Percentiles rank a stretch among this genome's conserved stretches.
Evolutionary conservation across 2,888 invertebrate genomes (phyloP).

Genomic region (Seira ritae): DNA sequence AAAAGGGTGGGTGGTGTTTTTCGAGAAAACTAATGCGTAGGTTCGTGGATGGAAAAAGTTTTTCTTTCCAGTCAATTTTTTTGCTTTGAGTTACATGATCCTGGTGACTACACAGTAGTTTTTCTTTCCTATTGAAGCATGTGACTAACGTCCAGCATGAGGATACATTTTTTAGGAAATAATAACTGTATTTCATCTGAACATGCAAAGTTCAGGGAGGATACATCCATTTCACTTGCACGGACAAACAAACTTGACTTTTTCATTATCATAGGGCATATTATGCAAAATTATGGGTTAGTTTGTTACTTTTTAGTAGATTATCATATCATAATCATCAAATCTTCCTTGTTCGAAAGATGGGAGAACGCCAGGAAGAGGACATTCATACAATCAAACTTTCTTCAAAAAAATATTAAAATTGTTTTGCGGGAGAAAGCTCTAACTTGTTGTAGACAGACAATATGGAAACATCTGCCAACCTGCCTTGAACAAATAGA

Average conservation of each 20-base stretch:
- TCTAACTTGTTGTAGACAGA: background rate
- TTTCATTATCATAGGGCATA: too few species aligned
- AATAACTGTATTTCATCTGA: too few species aligned
- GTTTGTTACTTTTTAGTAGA: too few species aligned
- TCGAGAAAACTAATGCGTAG: background rate
- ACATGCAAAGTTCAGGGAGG: too few species aligned
- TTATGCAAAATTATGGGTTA: too few species aligned
- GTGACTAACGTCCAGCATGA: too few species aligned
- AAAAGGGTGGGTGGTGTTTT: background rate
- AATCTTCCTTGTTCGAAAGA: background rate
- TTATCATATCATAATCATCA: background rate
- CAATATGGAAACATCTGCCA: background rate
- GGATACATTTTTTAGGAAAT: too few species aligned
- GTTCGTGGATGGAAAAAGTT: background rate
- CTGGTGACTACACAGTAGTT: background rate
- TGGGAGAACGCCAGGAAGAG: background rate
- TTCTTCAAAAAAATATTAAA: background rate
- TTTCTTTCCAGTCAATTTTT: background rate
- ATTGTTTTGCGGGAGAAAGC: background rate
- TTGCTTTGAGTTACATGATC: background rate
- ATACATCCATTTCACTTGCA: too few species aligned
- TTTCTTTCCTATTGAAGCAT: background rate
- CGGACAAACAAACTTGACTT: too few species aligned
- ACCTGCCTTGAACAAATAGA: background rate
- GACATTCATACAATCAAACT: background rate